Conservation (phyloP, 2,797 vertebrate genomes). For the Nannoperca australis region DNA sequence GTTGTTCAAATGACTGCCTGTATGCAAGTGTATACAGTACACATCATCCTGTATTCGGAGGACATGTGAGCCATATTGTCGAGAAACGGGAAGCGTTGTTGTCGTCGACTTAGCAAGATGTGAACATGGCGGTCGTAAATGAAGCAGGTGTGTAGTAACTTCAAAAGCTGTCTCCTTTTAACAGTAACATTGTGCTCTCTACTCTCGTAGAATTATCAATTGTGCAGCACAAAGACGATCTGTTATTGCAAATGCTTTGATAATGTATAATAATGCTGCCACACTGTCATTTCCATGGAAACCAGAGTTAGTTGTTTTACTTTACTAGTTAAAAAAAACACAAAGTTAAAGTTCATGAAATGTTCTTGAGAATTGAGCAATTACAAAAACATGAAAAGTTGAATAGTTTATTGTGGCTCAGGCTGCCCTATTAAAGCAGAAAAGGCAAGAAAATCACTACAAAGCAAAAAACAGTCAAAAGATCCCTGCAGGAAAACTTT, state of each 20-base stretch:
- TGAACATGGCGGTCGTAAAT: neutral
- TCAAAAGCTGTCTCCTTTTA: neutral
- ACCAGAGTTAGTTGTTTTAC: constrained; percentile 19
- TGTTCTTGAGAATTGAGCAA: constrained; percentile 28
- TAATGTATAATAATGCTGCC: constrained; percentile 29
- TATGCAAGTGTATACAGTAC: neutral
- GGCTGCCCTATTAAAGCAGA: constrained; percentile 20
- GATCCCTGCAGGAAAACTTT: constrained; percentile 31
- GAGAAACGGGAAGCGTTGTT: neutral
- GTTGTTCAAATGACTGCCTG: neutral
- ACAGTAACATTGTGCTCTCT: neutral
- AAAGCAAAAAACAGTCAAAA: constrained; percentile 16
- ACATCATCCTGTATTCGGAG: neutral
- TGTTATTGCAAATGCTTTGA: constrained; percentile 36
- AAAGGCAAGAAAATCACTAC: constrained; percentile 6
- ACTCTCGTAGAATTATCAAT: constrained; percentile 7
- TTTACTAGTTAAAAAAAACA: neutral
- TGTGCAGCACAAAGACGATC: constrained; percentile 25
- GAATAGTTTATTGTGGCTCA: constrained; percentile 14
- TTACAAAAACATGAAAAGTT: constrained; percentile 32
- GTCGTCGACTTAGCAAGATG: no score
- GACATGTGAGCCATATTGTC: neutral
- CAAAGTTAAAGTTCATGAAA: constrained; percentile 31
- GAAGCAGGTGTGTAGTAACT: neutral
- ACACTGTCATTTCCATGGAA: constrained; percentile 37